Base-by-base conservation (phyloP, 2,113 vertebrate genomes). In the Amphiprion ocellaris region DNA sequence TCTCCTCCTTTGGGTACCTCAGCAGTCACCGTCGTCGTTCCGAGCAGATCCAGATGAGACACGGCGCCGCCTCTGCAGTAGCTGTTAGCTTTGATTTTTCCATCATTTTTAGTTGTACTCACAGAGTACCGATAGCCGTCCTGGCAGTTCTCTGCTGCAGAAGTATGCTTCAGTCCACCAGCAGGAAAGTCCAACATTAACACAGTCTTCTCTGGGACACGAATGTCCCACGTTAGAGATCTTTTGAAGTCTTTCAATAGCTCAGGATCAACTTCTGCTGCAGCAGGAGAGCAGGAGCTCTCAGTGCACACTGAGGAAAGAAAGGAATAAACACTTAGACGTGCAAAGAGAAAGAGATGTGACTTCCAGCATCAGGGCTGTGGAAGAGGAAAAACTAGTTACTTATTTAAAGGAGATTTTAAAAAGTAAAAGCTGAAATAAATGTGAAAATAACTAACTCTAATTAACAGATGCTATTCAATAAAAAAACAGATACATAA, bases 21-120 rank as follows among this genome's bases (percentile, higher is more conserved):
- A 1, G 96, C 75, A 10, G 87, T 81, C 92, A 98, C 59, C 4
- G 89, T 33, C 0, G 93, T 92, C 0, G 88, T 80, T 73, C 95
- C 95, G 4, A 94, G 92, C 74, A 96, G 78, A 75, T 96, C 93
- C 84, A 98, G 62, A 0, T 87, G 89, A 53, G 96, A 94, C 56
- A 95, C 82, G 0, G 95, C 87, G 54, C 96, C 96, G 0, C 93
- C 95, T 74, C 88, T 91, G 77, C 97, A 98, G 93, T 96, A 97
- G 39, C 77, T 93, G 17, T 92, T 95, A 0, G 94, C 94, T 71
- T 59, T 91, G 41, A 91, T 84, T 0, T 0, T 30, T 1, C 92
- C 87, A 0, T 23, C 44, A 2, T 56, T 85, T 0, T 93, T 81
- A 1, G 1, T 86, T 55, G 93, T 95, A 1, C 59, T 91, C 77